Percentiles rank a stretch among this genome's conserved stretches.
Conservation (phyloP, 2,888 invertebrate species). For the Eurois occulta region DNA sequence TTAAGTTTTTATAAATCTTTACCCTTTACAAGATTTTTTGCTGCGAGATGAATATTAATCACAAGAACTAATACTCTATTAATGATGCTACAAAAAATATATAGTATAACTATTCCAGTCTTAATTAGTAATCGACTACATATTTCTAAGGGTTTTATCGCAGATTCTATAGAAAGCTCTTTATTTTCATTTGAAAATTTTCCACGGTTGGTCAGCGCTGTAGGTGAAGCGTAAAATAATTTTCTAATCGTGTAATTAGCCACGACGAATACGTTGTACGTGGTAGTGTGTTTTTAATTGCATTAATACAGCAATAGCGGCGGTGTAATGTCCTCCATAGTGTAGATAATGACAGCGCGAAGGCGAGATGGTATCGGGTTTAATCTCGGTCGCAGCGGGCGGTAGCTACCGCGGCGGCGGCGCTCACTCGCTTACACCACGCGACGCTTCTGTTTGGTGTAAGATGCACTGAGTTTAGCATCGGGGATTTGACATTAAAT, state of each 20-base stretch:
- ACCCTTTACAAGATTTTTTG: slow-evolving; percentile 55
- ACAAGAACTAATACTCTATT: slow-evolving; percentile 48
- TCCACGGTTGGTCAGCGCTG: slow-evolving; percentile 58
- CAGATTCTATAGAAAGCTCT: slow-evolving; percentile 44
- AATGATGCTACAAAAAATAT: slow-evolving; percentile 56
- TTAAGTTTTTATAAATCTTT: slow-evolving; percentile 41
- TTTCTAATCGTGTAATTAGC: slow-evolving; percentile 70
- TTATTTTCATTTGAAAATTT: slow-evolving; percentile 62
- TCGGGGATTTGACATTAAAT: not conserved
- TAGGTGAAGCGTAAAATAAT: slow-evolving; percentile 71
- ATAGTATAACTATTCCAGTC: slow-evolving; percentile 37
- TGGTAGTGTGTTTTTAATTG: slow-evolving; percentile 71
- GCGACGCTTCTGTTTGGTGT: slow-evolving; percentile 71
- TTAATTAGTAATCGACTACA: slow-evolving; percentile 54
- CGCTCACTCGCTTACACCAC: slow-evolving; percentile 63
- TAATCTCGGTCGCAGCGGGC: slow-evolving; percentile 78
- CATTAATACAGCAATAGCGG: slow-evolving; percentile 70
- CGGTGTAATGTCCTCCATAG: slow-evolving; percentile 68
- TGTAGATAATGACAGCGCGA: slow-evolving; percentile 70
- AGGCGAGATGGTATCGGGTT: slow-evolving; percentile 70
- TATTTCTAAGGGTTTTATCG: slow-evolving; percentile 39
- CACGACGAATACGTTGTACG: slow-evolving; percentile 61
- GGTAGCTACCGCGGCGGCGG: slow-evolving; percentile 69
- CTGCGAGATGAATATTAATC: slow-evolving; percentile 27
- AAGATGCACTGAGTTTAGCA: slow-evolving; percentile 52